phyloP scores from a whole-genome alignment of 2,888 invertebrate species.

The Drosophila neonasuta region DNA sequence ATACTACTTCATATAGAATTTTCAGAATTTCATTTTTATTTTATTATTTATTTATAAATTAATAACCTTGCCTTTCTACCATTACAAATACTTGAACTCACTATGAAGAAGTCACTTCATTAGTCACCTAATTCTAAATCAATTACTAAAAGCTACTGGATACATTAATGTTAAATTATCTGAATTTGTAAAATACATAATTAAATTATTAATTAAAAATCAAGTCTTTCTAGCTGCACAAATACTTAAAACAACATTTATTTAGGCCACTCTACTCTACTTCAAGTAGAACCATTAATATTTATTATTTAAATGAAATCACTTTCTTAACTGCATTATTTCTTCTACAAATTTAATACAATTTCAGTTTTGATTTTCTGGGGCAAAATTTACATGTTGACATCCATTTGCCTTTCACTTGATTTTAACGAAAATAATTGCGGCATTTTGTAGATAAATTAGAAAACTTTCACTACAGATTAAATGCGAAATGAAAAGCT shows the following conservation, averaged over 20 bases:
- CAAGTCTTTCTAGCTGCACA: too few relatives aligned
- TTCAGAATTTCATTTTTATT: too few relatives aligned
- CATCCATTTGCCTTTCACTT: background rate
- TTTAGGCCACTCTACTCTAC: too few relatives aligned
- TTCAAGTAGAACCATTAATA: background rate
- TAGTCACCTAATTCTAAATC: background rate
- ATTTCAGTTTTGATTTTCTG: background rate
- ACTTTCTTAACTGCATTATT: background rate
- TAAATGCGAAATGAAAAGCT: slow-evolving; percentile 6
- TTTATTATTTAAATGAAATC: background rate
- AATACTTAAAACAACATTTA: too few relatives aligned
- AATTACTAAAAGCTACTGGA: too few relatives aligned
- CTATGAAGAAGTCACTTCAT: background rate
- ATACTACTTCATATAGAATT: too few relatives aligned
- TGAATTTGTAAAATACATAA: too few relatives aligned
- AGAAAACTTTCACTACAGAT: background rate
- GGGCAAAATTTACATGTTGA: background rate
- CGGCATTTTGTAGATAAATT: slow-evolving; percentile 1
- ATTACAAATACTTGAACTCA: background rate
- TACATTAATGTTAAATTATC: too few relatives aligned
- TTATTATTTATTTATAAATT: too few relatives aligned
- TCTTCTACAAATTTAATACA: background rate
- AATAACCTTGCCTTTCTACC: too few relatives aligned
- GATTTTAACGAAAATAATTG: slow-evolving; percentile 5
- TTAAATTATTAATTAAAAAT: too few relatives aligned